These are phyloP conservation scores for Pseudomyrmex sp. DNA, from an alignment of 1,140 invertebrate species.

Conservation along the genomic window DNA sequence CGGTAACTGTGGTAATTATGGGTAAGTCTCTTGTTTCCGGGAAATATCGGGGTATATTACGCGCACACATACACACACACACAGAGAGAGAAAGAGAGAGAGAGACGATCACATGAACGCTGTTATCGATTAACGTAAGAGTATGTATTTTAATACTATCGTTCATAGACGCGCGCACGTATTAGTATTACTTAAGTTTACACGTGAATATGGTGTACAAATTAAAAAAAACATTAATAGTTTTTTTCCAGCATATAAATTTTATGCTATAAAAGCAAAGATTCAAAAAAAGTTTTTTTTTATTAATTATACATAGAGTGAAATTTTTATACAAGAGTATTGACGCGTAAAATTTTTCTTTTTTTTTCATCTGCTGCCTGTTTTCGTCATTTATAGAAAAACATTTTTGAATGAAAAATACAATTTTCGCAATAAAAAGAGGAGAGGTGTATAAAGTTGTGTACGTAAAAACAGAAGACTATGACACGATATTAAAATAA, in stretches of 20 bases:
- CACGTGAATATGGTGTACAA: too few relatives aligned
- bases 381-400: background rate
- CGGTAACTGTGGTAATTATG: constrained; percentile 40
- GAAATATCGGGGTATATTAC: constrained; percentile 28
- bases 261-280: too few relatives aligned
- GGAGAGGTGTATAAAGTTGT: background rate
- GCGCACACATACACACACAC: background rate
- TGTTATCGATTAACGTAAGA: constrained; percentile 10
- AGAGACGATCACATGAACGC: constrained; percentile 17
- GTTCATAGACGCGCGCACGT: too few relatives aligned
- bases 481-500: background rate
- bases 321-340: too few relatives aligned
- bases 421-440: background rate
- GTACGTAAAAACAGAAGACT: background rate
- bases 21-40: constrained; percentile 39
- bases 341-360: background rate
- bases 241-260: too few relatives aligned
- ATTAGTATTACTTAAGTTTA: too few relatives aligned
- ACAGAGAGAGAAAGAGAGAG: background rate
- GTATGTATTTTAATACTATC: background rate
- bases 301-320: too few relatives aligned
- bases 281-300: too few relatives aligned
- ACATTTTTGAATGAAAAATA: background rate
- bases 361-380: background rate
- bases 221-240: too few relatives aligned